Base-by-base conservation (phyloP, 2,113 vertebrate species). In the Oncorhynchus mykiss region DNA sequence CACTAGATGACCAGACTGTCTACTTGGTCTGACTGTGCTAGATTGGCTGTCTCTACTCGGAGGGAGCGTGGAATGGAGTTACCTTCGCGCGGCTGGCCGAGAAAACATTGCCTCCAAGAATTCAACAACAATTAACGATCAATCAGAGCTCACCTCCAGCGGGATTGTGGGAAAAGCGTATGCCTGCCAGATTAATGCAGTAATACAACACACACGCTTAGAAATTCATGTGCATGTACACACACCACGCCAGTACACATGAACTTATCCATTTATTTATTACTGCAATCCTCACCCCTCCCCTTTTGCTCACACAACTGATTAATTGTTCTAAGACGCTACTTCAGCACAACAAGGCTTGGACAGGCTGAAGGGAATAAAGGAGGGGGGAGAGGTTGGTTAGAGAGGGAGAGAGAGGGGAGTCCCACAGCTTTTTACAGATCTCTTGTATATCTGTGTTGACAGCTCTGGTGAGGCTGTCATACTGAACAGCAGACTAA, bases 291-390 rank as follows among this genome's bases (percentile, higher is more conserved):
- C 18, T 22, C 18, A 13, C 59, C 59, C 59, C 18, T 16, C 59
- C 59, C n/a, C n/a, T 3, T 62, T 22, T 22, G 20, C 59, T 62
- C 59, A 54, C 51, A 54, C 16, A 5, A 27, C 29, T 22, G 67
- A 22, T 69, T 45, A 34, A 69, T 39, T 68, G 67, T 45, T 45
- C 29, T 68, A 68, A 68, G 67, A 69, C 20, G 34, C 67, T 16
- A 67, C 65, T 67, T 67, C 65, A 67, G 65, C 27, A 29, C 12
- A 67, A 67, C 65, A 67, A 27, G 13, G 4, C 13, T 29, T 29
- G 65, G 27, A 14, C 24, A 29, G n/a, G 25, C 29, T 25, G 65
- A 14, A 27, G 3, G 24, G 1, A 6, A 22, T 4, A 5, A 64
- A 13, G 25, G 7, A 14, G 65, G 13, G 65, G 65, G 27, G 27